Evolutionary conservation across 2,888 invertebrate genomes (phyloP).

Genomic region (Mesorhabditis belari): DNA sequence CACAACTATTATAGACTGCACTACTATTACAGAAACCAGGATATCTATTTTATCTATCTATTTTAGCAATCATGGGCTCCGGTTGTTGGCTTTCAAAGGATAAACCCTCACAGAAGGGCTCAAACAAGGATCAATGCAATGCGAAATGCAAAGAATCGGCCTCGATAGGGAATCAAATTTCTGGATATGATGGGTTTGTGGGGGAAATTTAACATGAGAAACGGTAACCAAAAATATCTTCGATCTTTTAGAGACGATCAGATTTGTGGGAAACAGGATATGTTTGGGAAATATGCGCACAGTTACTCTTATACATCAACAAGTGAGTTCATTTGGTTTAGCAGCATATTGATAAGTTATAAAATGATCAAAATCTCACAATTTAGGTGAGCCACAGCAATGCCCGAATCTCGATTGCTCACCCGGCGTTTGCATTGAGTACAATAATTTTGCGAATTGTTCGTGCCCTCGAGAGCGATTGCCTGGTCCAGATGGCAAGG

Average conservation of each 20-base stretch:
- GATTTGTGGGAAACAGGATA: too few species aligned
- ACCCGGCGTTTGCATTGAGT: background rate
- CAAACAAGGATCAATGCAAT: background rate
- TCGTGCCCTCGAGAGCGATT: background rate
- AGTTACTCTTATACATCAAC: too few species aligned
- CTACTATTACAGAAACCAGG: too few species aligned
- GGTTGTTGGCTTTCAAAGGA: background rate
- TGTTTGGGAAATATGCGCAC: too few species aligned
- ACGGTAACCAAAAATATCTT: background rate
- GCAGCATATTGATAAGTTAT: too few species aligned
- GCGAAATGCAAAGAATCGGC: background rate
- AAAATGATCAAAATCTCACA: too few species aligned
- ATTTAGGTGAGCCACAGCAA: background rate
- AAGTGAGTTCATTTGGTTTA: too few species aligned
- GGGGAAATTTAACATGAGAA: background rate
- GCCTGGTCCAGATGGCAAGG: background rate
- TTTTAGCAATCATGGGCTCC: too few species aligned
- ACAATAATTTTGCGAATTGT: background rate
- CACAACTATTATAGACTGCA: too few species aligned
- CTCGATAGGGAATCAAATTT: background rate
- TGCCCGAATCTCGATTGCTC: background rate
- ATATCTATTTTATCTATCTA: too few species aligned
- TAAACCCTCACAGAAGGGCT: background rate
- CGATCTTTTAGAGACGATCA: background rate
- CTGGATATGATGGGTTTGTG: background rate